Conservation (phyloP, 2,888 invertebrate genomes). For the Drosophila recens region DNA sequence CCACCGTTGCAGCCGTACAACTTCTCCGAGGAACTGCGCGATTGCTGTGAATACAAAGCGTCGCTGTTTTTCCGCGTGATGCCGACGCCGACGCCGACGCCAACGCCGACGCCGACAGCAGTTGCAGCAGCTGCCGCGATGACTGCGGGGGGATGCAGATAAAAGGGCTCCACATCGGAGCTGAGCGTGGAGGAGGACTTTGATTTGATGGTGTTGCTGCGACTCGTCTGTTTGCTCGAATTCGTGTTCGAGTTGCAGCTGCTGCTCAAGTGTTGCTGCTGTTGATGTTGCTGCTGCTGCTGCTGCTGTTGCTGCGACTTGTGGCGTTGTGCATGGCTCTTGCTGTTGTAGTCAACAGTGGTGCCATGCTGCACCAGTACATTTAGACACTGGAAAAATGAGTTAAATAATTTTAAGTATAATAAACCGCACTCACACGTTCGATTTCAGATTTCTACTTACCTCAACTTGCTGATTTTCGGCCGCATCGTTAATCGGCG, state of each 20-base stretch:
- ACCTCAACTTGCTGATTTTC: constrained; percentile 96
- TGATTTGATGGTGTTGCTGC: constrained; percentile 85
- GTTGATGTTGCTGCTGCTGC: constrained; percentile 54
- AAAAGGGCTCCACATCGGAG: constrained; percentile 89
- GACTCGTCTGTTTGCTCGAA: constrained; percentile 83
- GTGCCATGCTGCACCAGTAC: constrained; percentile 93
- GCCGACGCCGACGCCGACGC: constrained; percentile 30
- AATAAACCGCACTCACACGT: neutral
- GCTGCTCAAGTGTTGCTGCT: constrained; percentile 63
- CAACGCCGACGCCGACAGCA: constrained; percentile 27
- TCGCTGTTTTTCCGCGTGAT: constrained; percentile 83
- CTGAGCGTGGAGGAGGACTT: constrained; percentile 85
- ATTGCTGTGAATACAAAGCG: constrained; percentile 80
- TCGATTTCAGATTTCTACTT: constrained; percentile 47
- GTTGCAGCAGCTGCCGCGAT: constrained; percentile 52
- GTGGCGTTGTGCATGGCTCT: constrained; percentile 76
- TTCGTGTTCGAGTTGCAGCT: constrained; percentile 82
- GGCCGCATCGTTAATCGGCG: constrained; percentile 95
- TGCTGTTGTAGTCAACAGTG: constrained; percentile 87
- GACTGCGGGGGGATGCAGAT: constrained; percentile 89
- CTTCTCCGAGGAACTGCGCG: constrained; percentile 83
- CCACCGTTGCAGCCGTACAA: constrained; percentile 74
- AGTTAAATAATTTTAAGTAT: neutral
- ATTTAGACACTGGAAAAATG: constrained; percentile 89
- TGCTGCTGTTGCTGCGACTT: constrained; percentile 69